Evolutionary conservation across 2,888 invertebrate species (phyloP).

Genomic region (Gymnosoma rotundatum): DNA sequence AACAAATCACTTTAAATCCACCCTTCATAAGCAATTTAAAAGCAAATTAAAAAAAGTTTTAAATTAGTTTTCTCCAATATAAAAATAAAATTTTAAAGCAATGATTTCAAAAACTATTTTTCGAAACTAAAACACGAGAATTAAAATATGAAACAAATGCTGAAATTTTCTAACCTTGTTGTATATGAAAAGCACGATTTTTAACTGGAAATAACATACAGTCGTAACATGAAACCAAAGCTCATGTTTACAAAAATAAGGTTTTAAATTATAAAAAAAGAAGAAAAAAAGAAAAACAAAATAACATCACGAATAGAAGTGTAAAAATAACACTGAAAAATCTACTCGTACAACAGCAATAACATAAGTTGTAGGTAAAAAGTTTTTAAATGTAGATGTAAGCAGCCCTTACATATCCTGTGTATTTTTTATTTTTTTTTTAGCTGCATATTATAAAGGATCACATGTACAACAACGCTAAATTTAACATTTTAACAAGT

Average conservation of each 20-base stretch:
- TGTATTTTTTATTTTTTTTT: too few species aligned
- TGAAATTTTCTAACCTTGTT: conserved; percentile 6
- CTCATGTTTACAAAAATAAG: conserved; percentile 9
- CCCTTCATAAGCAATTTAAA: too few species aligned
- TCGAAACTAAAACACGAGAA: neutral
- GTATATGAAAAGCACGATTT: conserved; percentile 16
- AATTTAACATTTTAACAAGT: conserved; percentile 9
- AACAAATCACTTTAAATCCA: too few species aligned
- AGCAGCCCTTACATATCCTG: neutral
- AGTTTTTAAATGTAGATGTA: neutral
- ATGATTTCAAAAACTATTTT: neutral
- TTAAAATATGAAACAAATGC: neutral
- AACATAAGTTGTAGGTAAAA: neutral
- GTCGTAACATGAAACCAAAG: neutral
- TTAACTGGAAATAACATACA: neutral
- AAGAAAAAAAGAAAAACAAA: too few species aligned
- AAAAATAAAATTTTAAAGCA: too few species aligned
- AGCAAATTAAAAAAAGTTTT: too few species aligned
- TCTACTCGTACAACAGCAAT: neutral
- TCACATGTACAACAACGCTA: conserved; percentile 2
- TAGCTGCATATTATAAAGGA: neutral
- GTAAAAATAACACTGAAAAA: neutral
- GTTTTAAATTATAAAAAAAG: conserved; percentile 6
- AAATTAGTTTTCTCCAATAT: too few species aligned
- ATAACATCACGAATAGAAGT: neutral